These are phyloP conservation scores for Cladopsammia gracilis DNA, from an alignment of 64 coral and sea anemone species.

Conservation along the genomic window DNA sequence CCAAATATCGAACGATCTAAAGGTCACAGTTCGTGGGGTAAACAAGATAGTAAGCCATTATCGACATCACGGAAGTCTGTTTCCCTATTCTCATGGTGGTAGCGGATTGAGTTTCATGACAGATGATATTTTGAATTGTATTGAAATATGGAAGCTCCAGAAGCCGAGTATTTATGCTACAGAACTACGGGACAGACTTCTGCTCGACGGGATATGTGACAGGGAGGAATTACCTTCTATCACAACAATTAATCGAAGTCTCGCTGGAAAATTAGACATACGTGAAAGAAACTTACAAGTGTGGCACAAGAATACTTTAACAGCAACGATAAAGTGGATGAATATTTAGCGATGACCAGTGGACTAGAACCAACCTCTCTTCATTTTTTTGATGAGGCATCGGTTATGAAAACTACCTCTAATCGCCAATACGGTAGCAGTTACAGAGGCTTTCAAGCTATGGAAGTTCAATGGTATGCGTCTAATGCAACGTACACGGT, in stretches of 20 bases:
- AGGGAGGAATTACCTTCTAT: conserved; percentile 52
- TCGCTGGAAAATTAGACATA: not conserved
- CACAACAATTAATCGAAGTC: conserved; percentile 43
- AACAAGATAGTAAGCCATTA: not conserved
- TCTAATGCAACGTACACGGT: conserved; percentile 68
- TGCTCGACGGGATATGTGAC: conserved; percentile 4
- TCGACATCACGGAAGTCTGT: not conserved
- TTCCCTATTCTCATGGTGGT: not conserved
- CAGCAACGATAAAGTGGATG: not conserved
- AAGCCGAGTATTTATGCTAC: not conserved
- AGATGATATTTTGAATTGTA: not conserved
- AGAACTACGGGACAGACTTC: not conserved
- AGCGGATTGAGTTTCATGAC: not conserved
- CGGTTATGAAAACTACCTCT: conserved; percentile 55
- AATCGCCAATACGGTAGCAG: conserved; percentile 65
- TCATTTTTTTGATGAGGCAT: conserved; percentile 6
- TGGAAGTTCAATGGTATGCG: conserved; percentile 65
- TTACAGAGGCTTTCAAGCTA: conserved; percentile 42
- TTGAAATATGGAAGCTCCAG: not conserved
- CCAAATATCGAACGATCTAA: not conserved
- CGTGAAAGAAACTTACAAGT: not conserved
- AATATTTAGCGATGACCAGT: conserved; percentile 1
- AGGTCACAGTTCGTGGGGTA: not conserved
- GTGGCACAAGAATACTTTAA: not conserved
- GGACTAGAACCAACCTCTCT: not conserved